These are phyloP conservation scores for Rhyacichthys aspro DNA, from an alignment of 2,797 vertebrate genomes.

Conservation along the genomic window DNA sequence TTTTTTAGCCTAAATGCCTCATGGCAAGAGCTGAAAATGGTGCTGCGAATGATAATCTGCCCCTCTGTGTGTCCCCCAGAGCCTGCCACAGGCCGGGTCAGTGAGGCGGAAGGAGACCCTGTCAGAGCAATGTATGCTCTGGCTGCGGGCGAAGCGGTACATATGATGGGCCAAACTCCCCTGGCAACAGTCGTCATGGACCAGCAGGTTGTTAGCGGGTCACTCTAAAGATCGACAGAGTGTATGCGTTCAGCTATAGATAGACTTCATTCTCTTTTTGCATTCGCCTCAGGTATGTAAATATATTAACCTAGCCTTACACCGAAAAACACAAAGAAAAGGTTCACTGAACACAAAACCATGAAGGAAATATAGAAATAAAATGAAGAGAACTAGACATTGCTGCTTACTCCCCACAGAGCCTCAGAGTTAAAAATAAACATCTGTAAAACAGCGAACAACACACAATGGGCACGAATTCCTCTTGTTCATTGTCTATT, in stretches of 20 bases:
- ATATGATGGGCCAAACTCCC: constrained; percentile 39
- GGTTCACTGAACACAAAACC: too few species aligned
- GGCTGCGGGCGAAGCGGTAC: constrained; percentile 31
- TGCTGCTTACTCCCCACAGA: too few species aligned
- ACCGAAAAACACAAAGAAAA: background rate
- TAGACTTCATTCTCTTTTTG: background rate
- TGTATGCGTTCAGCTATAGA: background rate
- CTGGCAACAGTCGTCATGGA: constrained; percentile 28
- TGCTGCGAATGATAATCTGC: constrained; percentile 57
- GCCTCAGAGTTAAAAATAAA: too few species aligned
- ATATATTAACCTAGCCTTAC: background rate
- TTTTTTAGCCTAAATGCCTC: constrained; percentile 29
- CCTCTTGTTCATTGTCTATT: too few species aligned
- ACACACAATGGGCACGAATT: too few species aligned
- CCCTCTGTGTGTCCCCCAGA: constrained; percentile 32
- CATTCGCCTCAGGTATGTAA: background rate
- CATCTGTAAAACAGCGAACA: too few species aligned
- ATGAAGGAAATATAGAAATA: too few species aligned
- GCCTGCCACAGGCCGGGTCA: constrained; percentile 48
- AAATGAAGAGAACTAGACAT: too few species aligned
- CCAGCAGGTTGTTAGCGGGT: constrained; percentile 23
- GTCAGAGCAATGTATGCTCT: constrained; percentile 53
- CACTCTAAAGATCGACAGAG: constrained; percentile 15
- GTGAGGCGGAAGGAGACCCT: constrained; percentile 56
- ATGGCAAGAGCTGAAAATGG: constrained; percentile 17